Evolutionary conservation across 2,797 vertebrate species (phyloP), one percentile per base, ranked within the genome.

Genomic region (Pseudopleuronectes americanus): DNA sequence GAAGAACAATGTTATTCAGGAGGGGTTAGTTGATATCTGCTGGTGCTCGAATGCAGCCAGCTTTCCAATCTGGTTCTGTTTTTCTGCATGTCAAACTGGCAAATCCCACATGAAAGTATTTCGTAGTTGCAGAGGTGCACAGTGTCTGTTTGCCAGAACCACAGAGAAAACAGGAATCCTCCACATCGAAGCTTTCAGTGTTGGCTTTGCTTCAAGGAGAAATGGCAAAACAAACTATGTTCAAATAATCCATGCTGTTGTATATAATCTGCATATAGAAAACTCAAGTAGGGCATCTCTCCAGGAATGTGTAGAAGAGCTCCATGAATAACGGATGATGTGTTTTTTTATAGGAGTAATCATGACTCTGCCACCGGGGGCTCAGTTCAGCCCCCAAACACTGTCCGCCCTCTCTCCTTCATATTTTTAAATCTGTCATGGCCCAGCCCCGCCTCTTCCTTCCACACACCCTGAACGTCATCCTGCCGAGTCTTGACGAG

Each of bases 1-100:
- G 90, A 85, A 90, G 89, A 58, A 22, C 21, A 48, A 26, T 24
- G 22, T 26, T 22, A 24, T 24, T 52, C n/a, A 6, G 12, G 22
- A 12, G n/a, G n/a, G 22, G 10, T n/a, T 22, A 13, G 38, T n/a
- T n/a, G 24, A 13, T 92, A 89, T 87, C 87, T 91, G 87, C 87
- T 89, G 89, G 89, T 75, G 59, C 53, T 64, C 60, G 43, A 74
- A 60, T 54, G 68, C 83, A 82, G 80, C 74, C 77, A 74, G 68
- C 57, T 66, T 77, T 77, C 85, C 23, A 53, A 19, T 57, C 8
- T 80, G 2, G 47, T 38, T 86, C 38, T 61, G 71, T 75, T 53
- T 76, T 68, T 23, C 67, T n/a, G 9, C 45, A 54, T 68, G 38
- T 55, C 58, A 52, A 62, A 38, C 68, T 68, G 58, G 28, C 56